Conservation (phyloP, 1,140 invertebrate species). For the Caenorhabditis latens region DNA sequence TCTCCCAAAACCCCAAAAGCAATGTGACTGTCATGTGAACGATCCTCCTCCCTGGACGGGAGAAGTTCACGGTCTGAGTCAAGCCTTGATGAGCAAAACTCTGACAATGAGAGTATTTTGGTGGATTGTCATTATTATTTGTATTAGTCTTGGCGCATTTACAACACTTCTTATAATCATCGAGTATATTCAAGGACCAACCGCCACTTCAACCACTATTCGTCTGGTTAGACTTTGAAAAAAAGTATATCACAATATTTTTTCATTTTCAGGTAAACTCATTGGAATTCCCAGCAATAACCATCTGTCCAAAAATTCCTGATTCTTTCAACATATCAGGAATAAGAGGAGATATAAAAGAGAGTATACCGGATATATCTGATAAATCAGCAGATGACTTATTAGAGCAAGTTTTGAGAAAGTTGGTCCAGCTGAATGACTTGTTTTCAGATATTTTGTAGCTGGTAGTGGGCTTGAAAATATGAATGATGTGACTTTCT, state of each 20-base stretch:
- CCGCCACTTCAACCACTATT: slow-evolving; percentile 76
- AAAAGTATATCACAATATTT: not conserved
- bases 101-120: slow-evolving; percentile 67
- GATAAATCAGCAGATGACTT: slow-evolving; percentile 57
- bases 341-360: slow-evolving; percentile 70
- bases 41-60: slow-evolving; percentile 76
- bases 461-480: slow-evolving; percentile 75
- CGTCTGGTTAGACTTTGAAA: slow-evolving; percentile 63
- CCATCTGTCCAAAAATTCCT: slow-evolving; percentile 74
- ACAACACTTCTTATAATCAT: slow-evolving; percentile 72
- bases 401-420: slow-evolving; percentile 5
- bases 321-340: slow-evolving; percentile 73
- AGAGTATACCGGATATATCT: slow-evolving; percentile 62
- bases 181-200: slow-evolving; percentile 75
- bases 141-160: slow-evolving; percentile 68
- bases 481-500: slow-evolving; percentile 68
- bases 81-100: slow-evolving; percentile 72
- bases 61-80: slow-evolving; percentile 74
- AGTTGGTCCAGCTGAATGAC: not conserved
- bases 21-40: slow-evolving; percentile 71
- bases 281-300: slow-evolving; percentile 72
- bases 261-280: slow-evolving; percentile 61
- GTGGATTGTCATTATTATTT: slow-evolving; percentile 73
- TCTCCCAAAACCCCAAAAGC: slow-evolving; percentile 59
- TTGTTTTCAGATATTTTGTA: slow-evolving; percentile 66